Percentiles rank a stretch among this genome's conserved stretches.
Conservation (phyloP, 2,113 vertebrate species). For the Neodon shergylaensis region DNA sequence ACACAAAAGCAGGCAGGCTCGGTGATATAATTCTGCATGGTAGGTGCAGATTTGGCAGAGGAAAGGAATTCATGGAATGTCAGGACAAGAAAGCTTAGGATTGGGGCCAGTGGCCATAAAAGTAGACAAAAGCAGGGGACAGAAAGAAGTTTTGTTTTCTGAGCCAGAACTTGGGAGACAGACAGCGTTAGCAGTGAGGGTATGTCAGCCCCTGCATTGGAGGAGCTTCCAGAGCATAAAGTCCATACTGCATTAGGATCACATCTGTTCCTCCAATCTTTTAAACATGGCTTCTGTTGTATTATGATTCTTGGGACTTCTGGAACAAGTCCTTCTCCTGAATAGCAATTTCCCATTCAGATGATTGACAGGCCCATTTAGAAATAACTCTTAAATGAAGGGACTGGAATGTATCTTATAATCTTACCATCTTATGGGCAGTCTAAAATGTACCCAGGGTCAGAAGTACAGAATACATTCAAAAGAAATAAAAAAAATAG, state of each 20-base stretch:
- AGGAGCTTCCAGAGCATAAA: not conserved
- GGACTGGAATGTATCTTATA: not conserved
- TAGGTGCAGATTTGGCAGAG: not conserved
- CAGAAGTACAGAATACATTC: not conserved
- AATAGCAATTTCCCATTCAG: not conserved
- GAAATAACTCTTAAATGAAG: not conserved
- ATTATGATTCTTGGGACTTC: not conserved
- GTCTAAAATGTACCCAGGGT: not conserved
- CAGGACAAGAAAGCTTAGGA: not conserved
- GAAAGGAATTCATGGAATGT: not conserved
- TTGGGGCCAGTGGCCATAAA: not conserved
- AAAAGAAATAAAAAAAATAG: not conserved
- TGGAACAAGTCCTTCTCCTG: not conserved
- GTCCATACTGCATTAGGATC: not conserved
- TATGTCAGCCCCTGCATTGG: not conserved
- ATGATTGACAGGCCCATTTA: not conserved
- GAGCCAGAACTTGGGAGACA: not conserved
- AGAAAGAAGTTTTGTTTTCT: not conserved
- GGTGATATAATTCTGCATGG: not conserved
- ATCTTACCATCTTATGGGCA: not conserved
- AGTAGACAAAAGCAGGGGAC: not conserved
- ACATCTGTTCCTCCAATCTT: not conserved
- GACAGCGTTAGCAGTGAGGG: not conserved
- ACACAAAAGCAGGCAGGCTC: not conserved
- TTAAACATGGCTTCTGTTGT: not conserved